phyloP scores from a whole-genome alignment of 2,797 vertebrate genomes.

The Chrysocyon brachyurus region DNA sequence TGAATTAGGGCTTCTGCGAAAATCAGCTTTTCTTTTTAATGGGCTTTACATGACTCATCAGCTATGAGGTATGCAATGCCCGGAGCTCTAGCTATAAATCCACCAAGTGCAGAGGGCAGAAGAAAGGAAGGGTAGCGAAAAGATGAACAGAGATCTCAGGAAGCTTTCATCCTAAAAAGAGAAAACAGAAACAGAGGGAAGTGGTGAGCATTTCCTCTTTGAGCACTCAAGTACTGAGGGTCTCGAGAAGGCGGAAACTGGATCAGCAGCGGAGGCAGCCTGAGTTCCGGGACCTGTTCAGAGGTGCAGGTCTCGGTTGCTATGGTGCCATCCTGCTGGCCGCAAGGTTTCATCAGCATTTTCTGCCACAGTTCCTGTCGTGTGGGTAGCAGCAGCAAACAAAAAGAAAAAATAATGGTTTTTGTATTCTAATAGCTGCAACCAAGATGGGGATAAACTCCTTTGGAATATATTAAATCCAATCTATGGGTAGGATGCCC shows the following conservation, averaged over 20 bases:
- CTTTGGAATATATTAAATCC: not conserved
- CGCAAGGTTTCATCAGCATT: not conserved
- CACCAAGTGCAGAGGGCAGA: not conserved
- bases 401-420: conserved; percentile 1
- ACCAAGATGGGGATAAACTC: not conserved
- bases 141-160: not conserved
- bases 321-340: not conserved
- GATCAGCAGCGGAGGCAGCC: not conserved
- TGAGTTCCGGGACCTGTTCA: not conserved
- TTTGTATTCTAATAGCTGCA: not conserved
- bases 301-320: not conserved
- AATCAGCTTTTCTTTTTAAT: conserved; percentile 33
- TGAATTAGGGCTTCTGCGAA: not conserved
- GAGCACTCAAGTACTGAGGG: not conserved
- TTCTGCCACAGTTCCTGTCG: conserved; percentile 47
- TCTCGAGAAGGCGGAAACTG: not conserved
- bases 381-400: not conserved
- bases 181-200: not conserved
- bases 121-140: not conserved
- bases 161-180: not conserved
- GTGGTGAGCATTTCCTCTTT: not conserved
- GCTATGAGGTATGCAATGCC: not conserved
- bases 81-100: conserved; percentile 13
- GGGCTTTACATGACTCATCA: not conserved
- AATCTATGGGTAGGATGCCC: not conserved